Conservation (phyloP, 1,140 invertebrate genomes). For the Telenomus remus region DNA sequence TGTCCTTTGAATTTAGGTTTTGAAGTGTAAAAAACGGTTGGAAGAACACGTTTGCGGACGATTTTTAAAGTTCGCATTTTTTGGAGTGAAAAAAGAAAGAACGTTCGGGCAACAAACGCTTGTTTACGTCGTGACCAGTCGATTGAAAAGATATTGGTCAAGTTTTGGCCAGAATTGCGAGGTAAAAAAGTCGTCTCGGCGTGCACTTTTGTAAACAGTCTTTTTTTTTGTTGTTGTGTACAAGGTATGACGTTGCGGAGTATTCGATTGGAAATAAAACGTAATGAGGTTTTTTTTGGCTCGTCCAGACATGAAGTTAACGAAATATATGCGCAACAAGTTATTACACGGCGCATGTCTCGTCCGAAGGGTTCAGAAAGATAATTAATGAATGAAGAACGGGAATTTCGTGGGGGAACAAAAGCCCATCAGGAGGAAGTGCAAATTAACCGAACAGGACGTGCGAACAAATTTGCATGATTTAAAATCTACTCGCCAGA, state of each 20-base stretch:
- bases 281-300: too few species aligned
- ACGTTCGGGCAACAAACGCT: too few species aligned
- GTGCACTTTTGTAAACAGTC: too few species aligned
- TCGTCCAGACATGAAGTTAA: too few species aligned
- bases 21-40: too few species aligned
- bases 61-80: background rate
- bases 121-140: constrained; percentile 13
- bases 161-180: constrained; percentile 5
- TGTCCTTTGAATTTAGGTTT: too few species aligned
- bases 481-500: too few species aligned
- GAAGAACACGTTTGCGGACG: background rate
- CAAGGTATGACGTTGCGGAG: too few species aligned
- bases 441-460: constrained; percentile 1
- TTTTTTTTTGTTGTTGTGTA: too few species aligned
- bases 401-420: constrained; percentile 1
- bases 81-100: background rate
- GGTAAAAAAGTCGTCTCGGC: constrained; percentile 5
- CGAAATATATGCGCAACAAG: constrained; percentile 7
- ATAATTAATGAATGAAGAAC: constrained; percentile 14
- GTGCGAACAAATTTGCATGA: too few species aligned
- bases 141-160: constrained; percentile 13
- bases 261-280: too few species aligned
- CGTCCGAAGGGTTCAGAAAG: constrained; percentile 6
- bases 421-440: constrained; percentile 4
- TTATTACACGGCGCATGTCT: constrained; percentile 2